Conservation (phyloP, 2,797 vertebrate species). For the Phataginus tricuspis region DNA sequence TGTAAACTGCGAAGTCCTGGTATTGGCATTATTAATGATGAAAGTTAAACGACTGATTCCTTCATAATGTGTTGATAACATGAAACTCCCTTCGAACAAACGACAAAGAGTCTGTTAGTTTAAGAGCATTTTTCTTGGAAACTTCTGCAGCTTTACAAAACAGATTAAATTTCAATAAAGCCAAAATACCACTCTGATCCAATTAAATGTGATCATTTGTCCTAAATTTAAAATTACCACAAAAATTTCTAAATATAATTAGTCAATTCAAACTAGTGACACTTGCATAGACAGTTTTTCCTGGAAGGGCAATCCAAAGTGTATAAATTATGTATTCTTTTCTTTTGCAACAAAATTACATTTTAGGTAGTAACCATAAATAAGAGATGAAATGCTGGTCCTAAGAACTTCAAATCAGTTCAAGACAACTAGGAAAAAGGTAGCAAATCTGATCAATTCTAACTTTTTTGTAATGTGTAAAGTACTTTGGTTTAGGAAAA, state of each 20-base stretch:
- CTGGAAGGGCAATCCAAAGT: slow-evolving; percentile 18
- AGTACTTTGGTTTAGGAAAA: not conserved
- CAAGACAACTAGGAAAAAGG: slow-evolving; percentile 36
- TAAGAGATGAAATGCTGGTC: slow-evolving; percentile 41
- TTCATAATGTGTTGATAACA: not conserved
- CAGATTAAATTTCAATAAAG: slow-evolving; percentile 29
- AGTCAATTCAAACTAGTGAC: slow-evolving; percentile 11
- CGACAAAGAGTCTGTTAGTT: not conserved
- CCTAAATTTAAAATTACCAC: not conserved
- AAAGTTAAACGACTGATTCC: not conserved
- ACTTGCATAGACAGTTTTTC: not conserved
- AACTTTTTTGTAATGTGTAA: not conserved
- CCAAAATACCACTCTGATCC: slow-evolving; percentile 11
- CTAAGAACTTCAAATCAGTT: not conserved
- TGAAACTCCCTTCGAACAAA: slow-evolving; percentile 18
- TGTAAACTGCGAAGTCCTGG: not conserved
- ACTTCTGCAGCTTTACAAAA: slow-evolving; percentile 48
- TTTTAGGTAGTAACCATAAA: slow-evolving; percentile 45
- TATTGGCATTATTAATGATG: not conserved
- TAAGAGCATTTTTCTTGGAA: slow-evolving; percentile 22
- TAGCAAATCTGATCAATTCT: slow-evolving; percentile 7
- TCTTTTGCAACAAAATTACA: slow-evolving; percentile 24
- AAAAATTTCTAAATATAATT: slow-evolving; percentile 38
- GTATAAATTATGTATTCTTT: not conserved
- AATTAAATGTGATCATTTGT: slow-evolving; percentile 36